Base-by-base conservation (phyloP, 2,797 vertebrate species). In the Falco berigora region DNA sequence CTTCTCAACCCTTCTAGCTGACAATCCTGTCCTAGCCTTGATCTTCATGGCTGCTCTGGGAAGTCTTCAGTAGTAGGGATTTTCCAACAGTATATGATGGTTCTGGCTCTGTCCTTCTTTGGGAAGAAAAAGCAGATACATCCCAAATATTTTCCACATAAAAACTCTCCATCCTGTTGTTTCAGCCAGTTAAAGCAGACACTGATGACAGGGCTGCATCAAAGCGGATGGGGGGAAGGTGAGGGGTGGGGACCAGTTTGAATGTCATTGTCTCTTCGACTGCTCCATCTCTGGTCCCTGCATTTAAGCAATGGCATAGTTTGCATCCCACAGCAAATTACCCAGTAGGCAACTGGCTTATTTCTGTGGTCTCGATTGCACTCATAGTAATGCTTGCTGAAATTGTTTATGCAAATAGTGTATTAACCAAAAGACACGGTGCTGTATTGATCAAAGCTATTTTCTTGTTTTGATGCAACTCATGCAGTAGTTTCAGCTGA, bases 351-450 rank as follows among this genome's bases (percentile, higher is more conserved):
- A 92, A 73, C 58, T 75, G 82, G 82, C 71, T 95, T 86, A 87
- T 52, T 94, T 84, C 80, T 81, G 40, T 49, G 46, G 63, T 92
- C 92, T 93, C 36, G 4, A n/a, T 67, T 94, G 64, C 17, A 20
- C 49, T 89, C 2, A 0, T 63, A 77, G 83, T 80, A 83, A 91
- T 77, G 75, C 68, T 58, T 90, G 69, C 90, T 91, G 64, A 91
- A 95, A 90, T 94, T 86, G 82, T 94, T 96, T 94, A 96, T 97
- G 95, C 91, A 96, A 95, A 94, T 96, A 66, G 30, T 77, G 46
- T 83, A 92, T 94, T 94, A 96, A 94, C 72, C 88, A 85, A 66
- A 91, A 94, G 75, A 72, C 75, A 83, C 25, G 6, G 34, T 42
- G 46, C 59, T 56, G 58, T 88, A 80, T 92, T 95, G 94, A 97